Percentiles rank a stretch among this genome's conserved stretches.
phyloP scores from a whole-genome alignment of 2,888 invertebrate species.

The Lomographa bimaculata region DNA sequence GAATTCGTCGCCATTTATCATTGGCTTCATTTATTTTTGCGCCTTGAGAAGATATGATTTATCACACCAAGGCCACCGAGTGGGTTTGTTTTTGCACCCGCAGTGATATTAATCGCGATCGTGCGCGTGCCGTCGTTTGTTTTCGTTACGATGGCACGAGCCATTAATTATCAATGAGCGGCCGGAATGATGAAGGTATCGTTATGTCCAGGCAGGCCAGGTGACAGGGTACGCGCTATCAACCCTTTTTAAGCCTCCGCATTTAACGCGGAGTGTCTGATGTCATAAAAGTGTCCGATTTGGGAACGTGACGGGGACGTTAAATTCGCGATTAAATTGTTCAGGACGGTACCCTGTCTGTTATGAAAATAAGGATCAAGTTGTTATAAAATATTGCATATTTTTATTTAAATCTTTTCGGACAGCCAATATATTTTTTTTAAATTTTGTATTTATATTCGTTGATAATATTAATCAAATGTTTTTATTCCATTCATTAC shows the following conservation, averaged over 20 bases:
- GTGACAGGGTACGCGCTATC: conserved; percentile 78
- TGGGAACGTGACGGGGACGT: conserved; percentile 72
- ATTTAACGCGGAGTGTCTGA: conserved; percentile 78
- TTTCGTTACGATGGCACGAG: conserved; percentile 79
- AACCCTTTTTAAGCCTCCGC: conserved; percentile 82
- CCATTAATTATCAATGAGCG: conserved; percentile 83
- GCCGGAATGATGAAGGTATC: conserved; percentile 80
- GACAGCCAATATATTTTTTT: too few species aligned
- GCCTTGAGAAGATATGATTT: conserved; percentile 81
- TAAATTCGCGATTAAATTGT: conserved; percentile 74
- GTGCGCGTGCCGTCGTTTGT: conserved; percentile 80
- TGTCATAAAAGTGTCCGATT: conserved; percentile 83
- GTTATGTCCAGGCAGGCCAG: conserved; percentile 73
- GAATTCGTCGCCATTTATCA: conserved; percentile 78
- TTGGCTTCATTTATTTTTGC: conserved; percentile 82
- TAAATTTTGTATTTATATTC: too few species aligned
- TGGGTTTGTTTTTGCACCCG: conserved; percentile 80
- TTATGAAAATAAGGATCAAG: conserved; percentile 55
- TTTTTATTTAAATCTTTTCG: conserved; percentile 11
- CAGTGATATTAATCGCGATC: conserved; percentile 82
- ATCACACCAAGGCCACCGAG: conserved; percentile 72
- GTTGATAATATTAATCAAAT: too few species aligned
- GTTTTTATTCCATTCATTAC: too few species aligned
- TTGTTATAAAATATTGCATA: conserved; percentile 44
- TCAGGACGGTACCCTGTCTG: conserved; percentile 54